Evolutionary conservation across 2,888 invertebrate genomes (phyloP), one percentile per base, ranked within the genome.

Genomic region (Hyppa rectilinea): DNA sequence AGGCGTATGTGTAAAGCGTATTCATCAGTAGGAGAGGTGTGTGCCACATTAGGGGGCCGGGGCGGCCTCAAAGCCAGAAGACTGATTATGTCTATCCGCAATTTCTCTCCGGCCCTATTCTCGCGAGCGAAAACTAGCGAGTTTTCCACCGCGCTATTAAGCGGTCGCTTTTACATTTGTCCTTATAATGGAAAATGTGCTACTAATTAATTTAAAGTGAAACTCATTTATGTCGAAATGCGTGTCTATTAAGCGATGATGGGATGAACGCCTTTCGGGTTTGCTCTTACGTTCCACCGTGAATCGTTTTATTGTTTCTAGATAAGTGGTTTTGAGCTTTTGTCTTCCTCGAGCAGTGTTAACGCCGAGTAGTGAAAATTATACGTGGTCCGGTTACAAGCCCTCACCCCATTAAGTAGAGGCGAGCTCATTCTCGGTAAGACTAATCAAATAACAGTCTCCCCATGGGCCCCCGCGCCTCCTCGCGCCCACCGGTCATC

Each of bases 401-500:
- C 93, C 92, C 93, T 95, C 95, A 94, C 95, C 95, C 95, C 93
- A 95, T 95, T 95, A 95, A 95, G 93, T 93, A 92, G 93, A 94
- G 93, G 93, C 94, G 95, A 93, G 94, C 94, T 96, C 96, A 96
- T 96, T 96, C 96, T 95, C 95, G 93, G 96, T 94, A 95, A 95
- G 96, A 96, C 96, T 96, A 96, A 96, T 96, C 96, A 96, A 96
- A 96, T 96, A 96, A 96, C 95, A 93, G 94, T 93, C 95, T 92
- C 95, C 95, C 95, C 91, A 90, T 86, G 88, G 85, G 85, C 84
- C 86, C 85, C 81, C 85, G 84, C 78, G 74, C 78, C 80, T 85
- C 91, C 94, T 90, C 93, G 94, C 94, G 94, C 93, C 94, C 93
- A 95, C 93, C 93, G 96, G 95, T 95, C 95, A 95, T 95, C 95